Percentiles rank a stretch among this genome's conserved stretches.
phyloP scores from a whole-genome alignment of 2,113 vertebrate species.

The Pyxicephalus adspersus region DNA sequence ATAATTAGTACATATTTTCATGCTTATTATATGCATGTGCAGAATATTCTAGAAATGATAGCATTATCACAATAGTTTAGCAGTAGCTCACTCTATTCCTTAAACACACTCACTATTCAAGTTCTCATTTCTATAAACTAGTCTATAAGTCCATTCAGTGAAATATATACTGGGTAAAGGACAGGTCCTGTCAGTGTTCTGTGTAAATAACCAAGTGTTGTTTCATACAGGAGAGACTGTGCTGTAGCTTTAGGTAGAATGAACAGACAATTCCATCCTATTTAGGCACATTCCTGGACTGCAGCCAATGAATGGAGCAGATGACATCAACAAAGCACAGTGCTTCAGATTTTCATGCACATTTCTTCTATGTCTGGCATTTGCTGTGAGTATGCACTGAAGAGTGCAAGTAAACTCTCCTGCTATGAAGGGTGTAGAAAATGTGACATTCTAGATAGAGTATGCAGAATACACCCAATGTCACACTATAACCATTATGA shows the following conservation, averaged over 20 bases:
- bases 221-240: background rate
- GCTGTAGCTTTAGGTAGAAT: background rate
- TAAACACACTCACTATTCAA: too few relatives aligned
- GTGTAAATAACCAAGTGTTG: background rate
- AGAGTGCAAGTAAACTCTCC: slow-evolving; percentile 4
- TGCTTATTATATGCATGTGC: background rate
- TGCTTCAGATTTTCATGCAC: background rate
- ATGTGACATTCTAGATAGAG: background rate
- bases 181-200: background rate
- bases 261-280: slow-evolving; percentile 12
- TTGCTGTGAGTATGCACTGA: background rate
- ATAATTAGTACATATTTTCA: background rate
- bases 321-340: slow-evolving; percentile 14
- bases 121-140: background rate
- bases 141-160: background rate
- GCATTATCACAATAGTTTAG: too few relatives aligned
- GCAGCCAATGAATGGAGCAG: background rate
- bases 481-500: too few relatives aligned
- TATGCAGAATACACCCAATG: background rate
- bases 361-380: background rate
- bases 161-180: background rate
- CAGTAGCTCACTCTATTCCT: too few relatives aligned
- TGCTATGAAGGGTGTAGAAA: background rate
- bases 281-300: slow-evolving; percentile 16
- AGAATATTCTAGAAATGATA: background rate